phyloP scores from a whole-genome alignment of 2,113 vertebrate species.

The Dicentrarchus labrax region DNA sequence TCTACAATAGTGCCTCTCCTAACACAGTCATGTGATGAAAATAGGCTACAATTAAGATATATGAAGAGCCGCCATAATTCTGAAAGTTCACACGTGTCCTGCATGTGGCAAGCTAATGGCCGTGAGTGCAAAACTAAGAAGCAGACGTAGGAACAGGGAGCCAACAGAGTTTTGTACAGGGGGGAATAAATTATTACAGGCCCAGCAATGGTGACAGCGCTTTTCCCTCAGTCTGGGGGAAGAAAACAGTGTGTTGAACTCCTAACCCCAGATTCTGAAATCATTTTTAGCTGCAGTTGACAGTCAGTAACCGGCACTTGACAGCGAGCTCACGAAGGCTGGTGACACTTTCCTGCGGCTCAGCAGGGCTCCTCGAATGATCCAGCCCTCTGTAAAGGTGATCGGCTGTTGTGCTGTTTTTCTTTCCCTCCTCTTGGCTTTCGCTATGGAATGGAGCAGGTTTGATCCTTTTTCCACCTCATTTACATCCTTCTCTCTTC shows the following conservation, averaged over 20 bases:
- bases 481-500: constrained; percentile 48
- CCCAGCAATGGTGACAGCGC: constrained; percentile 76
- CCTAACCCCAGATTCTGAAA: constrained; percentile 80
- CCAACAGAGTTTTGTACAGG: constrained; percentile 61
- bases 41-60: constrained; percentile 49
- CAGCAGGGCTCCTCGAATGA: constrained; percentile 81
- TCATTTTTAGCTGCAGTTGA: constrained; percentile 85
- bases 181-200: constrained; percentile 74
- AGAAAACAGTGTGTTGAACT: constrained; percentile 80
- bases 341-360: constrained; percentile 82
- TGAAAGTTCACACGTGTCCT: constrained; percentile 62
- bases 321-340: constrained; percentile 80
- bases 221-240: constrained; percentile 70
- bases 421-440: constrained; percentile 88
- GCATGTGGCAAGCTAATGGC: constrained; percentile 70
- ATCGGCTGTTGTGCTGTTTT: constrained; percentile 91
- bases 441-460: constrained; percentile 22
- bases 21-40: not conserved
- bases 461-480: constrained; percentile 54
- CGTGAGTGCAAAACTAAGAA: constrained; percentile 63
- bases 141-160: constrained; percentile 52
- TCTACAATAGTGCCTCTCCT: not conserved
- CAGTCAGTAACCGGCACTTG: constrained; percentile 84
- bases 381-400: constrained; percentile 88
- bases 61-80: constrained; percentile 30